Evolutionary conservation across 2,888 invertebrate genomes (phyloP).

Genomic region (Salticus scenicus): DNA sequence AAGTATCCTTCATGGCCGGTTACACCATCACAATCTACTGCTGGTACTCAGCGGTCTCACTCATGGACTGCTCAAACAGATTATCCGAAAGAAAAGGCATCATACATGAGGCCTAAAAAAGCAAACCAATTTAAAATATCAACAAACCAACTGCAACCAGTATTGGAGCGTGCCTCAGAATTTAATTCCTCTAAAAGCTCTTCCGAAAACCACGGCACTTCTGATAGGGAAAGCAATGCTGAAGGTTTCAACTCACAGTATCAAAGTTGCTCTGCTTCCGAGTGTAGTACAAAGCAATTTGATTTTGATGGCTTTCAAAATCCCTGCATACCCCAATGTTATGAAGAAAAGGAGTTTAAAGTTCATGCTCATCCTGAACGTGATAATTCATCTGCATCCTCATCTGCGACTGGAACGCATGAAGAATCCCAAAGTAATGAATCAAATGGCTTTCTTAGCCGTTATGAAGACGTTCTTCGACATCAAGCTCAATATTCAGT

Average conservation of each 20-base stretch:
- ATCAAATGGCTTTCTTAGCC: slow-evolving; percentile 39
- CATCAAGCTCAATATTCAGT: slow-evolving; percentile 58
- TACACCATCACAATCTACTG: slow-evolving; percentile 79
- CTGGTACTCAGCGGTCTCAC: slow-evolving; percentile 79
- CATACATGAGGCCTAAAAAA: slow-evolving; percentile 81
- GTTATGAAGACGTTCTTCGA: slow-evolving; percentile 48
- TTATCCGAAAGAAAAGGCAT: slow-evolving; percentile 82
- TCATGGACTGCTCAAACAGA: slow-evolving; percentile 84
- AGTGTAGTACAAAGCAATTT: slow-evolving; percentile 38
- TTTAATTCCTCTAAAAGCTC: slow-evolving; percentile 77
- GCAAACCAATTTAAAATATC: slow-evolving; percentile 77
- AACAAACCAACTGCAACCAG: slow-evolving; percentile 83
- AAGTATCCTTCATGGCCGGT: slow-evolving; percentile 86
- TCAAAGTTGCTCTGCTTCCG: slow-evolving; percentile 4
- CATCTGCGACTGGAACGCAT: slow-evolving; percentile 70
- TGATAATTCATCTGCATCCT: slow-evolving; percentile 76
- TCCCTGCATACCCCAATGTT: slow-evolving; percentile 79
- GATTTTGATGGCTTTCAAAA: slow-evolving; percentile 67
- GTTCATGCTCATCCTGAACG: slow-evolving; percentile 84
- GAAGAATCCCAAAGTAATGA: slow-evolving; percentile 25
- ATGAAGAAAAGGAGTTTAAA: slow-evolving; percentile 81
- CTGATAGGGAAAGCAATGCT: neutral
- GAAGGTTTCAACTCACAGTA: neutral
- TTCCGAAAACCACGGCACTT: neutral
- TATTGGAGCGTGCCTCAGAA: slow-evolving; percentile 82